Conservation (phyloP, 2,888 invertebrate species). For the Sceliomorpha sp. region DNA sequence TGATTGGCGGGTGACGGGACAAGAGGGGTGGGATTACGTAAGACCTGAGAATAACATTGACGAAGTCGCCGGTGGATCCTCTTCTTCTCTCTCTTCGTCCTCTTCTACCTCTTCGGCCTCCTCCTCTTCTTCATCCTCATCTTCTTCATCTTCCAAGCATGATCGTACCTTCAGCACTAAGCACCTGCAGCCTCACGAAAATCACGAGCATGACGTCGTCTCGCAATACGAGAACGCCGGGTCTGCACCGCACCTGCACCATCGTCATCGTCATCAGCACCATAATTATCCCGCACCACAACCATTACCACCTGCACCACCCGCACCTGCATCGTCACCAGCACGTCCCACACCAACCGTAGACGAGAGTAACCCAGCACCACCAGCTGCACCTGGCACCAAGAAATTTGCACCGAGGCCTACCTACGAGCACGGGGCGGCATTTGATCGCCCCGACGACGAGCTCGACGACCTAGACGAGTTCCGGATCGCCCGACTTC, state of each 20-base stretch:
- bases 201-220: constrained; percentile 37
- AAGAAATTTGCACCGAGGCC: constrained; percentile 77
- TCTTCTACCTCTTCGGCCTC: constrained; percentile 59
- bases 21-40: constrained; percentile 44
- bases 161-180: constrained; percentile 73
- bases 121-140: constrained; percentile 67
- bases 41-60: constrained; percentile 45
- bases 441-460: constrained; percentile 82
- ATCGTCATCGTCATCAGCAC: constrained; percentile 75
- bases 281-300: constrained; percentile 65
- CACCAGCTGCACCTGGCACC: constrained; percentile 66
- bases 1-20: constrained; percentile 38
- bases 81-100: constrained; percentile 59
- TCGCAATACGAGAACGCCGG: constrained; percentile 43
- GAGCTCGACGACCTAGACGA: constrained; percentile 80
- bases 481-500: constrained; percentile 79
- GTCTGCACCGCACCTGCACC: constrained; percentile 79
- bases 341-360: constrained; percentile 71
- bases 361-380: constrained; percentile 71
- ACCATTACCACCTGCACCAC: constrained; percentile 69
- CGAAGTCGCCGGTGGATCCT: constrained; percentile 30
- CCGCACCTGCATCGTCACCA: constrained; percentile 66
- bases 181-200: constrained; percentile 65
- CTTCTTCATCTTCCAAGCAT: constrained; percentile 73
- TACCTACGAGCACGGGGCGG: constrained; percentile 78